These are phyloP conservation scores for Pseudococcus jackbeardsleyi DNA, from an alignment of 2,888 invertebrate genomes.

Conservation along the genomic window DNA sequence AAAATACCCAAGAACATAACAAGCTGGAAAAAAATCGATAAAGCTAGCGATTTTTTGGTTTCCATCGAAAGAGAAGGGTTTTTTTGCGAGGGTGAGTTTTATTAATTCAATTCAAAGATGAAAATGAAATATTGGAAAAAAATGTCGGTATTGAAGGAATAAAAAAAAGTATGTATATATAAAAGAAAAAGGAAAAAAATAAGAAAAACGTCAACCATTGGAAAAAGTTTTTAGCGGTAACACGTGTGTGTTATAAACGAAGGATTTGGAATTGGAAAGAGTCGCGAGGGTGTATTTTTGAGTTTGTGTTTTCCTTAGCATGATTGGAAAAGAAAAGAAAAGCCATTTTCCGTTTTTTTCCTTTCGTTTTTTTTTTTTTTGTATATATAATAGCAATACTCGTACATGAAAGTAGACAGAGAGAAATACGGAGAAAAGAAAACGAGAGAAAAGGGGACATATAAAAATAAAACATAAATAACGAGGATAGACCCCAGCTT, in stretches of 20 bases:
- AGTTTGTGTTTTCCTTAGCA: conserved; percentile 63
- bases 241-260: conserved; percentile 63
- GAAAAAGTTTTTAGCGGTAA: conserved; percentile 61
- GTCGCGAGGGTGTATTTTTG: conserved; percentile 63
- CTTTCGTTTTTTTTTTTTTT: neutral
- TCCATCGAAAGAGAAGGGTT: neutral
- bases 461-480: conserved; percentile 64
- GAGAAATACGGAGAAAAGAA: conserved; percentile 33
- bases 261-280: conserved; percentile 62
- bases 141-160: conserved; percentile 58
- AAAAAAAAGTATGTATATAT: conserved; percentile 46
- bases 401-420: conserved; percentile 58
- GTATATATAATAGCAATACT: conserved; percentile 58
- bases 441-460: conserved; percentile 46
- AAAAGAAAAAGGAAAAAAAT: conserved; percentile 44
- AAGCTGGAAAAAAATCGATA: conserved; percentile 6
- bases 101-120: conserved; percentile 59
- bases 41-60: conserved; percentile 29
- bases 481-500: conserved; percentile 65
- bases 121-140: conserved; percentile 61
- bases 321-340: conserved; percentile 64
- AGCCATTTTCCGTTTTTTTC: conserved; percentile 58
- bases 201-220: conserved; percentile 50
- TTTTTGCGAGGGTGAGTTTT: conserved; percentile 45
- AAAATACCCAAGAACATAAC: conserved; percentile 35